Conservation (phyloP, 2,113 vertebrate species). For the Crocuta crocuta region DNA sequence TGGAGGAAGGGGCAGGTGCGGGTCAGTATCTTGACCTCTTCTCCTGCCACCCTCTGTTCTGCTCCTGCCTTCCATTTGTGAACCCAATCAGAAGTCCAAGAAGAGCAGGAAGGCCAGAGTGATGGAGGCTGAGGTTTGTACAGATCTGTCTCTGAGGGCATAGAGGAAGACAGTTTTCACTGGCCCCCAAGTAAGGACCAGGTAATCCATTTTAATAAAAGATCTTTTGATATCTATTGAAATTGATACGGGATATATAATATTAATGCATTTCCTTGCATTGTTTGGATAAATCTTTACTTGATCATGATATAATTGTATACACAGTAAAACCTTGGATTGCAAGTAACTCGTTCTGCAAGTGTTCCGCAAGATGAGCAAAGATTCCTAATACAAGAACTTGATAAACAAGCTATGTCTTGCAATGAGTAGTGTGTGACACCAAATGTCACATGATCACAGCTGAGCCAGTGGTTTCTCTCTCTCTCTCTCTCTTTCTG, state of each 20-base stretch:
- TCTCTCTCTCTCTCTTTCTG: no score
- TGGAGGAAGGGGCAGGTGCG: not conserved
- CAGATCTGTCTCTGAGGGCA: not conserved
- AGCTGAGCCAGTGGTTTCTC: no score
- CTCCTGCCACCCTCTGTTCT: not conserved
- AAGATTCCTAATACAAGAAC: no score
- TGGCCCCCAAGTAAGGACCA: not conserved
- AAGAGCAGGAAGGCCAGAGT: not conserved
- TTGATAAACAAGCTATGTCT: no score
- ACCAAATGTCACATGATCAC: no score
- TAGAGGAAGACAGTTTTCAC: not conserved
- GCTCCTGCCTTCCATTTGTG: not conserved
- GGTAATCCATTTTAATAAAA: not conserved
- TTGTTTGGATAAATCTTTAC: not conserved
- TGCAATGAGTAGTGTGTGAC: no score
- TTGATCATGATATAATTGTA: not conserved
- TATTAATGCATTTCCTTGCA: not conserved
- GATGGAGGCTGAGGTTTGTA: not conserved
- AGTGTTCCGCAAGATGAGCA: no score
- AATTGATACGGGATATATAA: not conserved
- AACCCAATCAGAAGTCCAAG: not conserved
- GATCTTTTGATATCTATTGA: not conserved
- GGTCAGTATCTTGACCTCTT: no score
- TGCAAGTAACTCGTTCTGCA: no score
- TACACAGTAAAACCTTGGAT: no score